Base-by-base conservation (phyloP, 2,888 invertebrate species). In the Stenolophus ochropezus region DNA sequence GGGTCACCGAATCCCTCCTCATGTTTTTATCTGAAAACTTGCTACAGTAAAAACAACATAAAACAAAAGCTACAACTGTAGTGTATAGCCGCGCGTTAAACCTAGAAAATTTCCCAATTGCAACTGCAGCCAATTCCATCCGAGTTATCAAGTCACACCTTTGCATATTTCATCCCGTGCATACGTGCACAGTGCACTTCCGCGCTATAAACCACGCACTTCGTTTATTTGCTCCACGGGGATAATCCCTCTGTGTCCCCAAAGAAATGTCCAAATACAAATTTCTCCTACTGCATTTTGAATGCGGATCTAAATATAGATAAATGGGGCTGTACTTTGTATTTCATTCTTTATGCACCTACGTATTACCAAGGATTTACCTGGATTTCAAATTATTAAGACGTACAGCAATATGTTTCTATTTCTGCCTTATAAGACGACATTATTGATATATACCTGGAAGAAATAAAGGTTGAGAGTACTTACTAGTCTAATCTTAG, bases 101-200 rank as follows among this genome's bases (percentile, higher is more conserved):
- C 21, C 56, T 56, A 56, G 56, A 56, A 56, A 56, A 61, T 61
- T 61, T 61, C 61, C 61, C 61, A 25, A 25, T 56, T 16, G 56
- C 18, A 6, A 53, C 18, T 18, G 18, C 3, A 53, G 27, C 14
- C 65, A 16, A 16, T 33, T 69, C 18, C 65, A 14, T 16, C 8
- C 16, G 16, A 69, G 65, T 69, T 69, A 69, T 69, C 27, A 69
- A 69, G 65, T 69, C 65, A 18, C 65, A 69, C 65, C 65, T 69
- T 69, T 69, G 18, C 27, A 69, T 69, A 69, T 69, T 69, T 69
- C 65, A 69, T 33, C 18, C 11, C 14, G 18, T 69, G 18, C 18
- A n/a, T n/a, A 6, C 61, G 20, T n/a, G 61, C 11, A 61, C 20
- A 14, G 2, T n/a, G 8, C n/a, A 51, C 14, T 56, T 69, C 65